These are phyloP conservation scores for Cheumatopsyche charites DNA, from an alignment of 1,140 invertebrate genomes.

Conservation along the genomic window DNA sequence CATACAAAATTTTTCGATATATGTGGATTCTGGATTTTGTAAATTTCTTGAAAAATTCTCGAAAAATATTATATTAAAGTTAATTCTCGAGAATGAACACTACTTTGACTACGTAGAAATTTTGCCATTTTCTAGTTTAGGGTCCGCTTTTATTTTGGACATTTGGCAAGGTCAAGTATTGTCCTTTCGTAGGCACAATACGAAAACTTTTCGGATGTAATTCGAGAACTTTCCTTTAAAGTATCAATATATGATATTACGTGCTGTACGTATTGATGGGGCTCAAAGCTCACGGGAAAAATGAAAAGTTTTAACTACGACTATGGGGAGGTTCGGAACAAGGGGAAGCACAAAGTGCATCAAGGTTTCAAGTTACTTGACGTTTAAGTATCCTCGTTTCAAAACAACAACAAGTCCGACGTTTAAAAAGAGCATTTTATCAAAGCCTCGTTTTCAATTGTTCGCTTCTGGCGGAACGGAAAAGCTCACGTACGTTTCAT, in stretches of 20 bases:
- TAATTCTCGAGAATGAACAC: too few species aligned
- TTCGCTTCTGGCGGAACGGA: neutral
- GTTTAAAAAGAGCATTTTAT: slow-evolving; percentile 16
- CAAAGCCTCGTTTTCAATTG: neutral
- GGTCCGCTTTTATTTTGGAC: too few species aligned
- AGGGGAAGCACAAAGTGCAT: slow-evolving; percentile 36
- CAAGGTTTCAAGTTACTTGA: slow-evolving; percentile 39
- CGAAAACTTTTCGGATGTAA: slow-evolving; percentile 5
- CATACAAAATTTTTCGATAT: too few species aligned
- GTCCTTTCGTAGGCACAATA: neutral
- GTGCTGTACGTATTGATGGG: neutral
- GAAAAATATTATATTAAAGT: too few species aligned
- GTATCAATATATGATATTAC: neutral
- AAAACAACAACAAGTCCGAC: slow-evolving; percentile 16
- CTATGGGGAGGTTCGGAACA: too few species aligned
- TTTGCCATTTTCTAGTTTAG: too few species aligned
- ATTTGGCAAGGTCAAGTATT: too few species aligned
- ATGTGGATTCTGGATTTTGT: too few species aligned
- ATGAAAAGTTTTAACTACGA: slow-evolving; percentile 34
- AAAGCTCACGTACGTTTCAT: neutral
- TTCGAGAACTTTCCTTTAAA: slow-evolving; percentile 18
- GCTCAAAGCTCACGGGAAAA: slow-evolving; percentile 27
- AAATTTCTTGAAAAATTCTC: too few species aligned
- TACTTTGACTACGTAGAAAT: too few species aligned
- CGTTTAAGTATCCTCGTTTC: slow-evolving; percentile 32